A percentile compares a stretch with the other conserved stretches of the same genome.
These are phyloP conservation scores for Tympanoctomys barrerae DNA, from an alignment of 2,797 vertebrate genomes.

Conservation along the genomic window DNA sequence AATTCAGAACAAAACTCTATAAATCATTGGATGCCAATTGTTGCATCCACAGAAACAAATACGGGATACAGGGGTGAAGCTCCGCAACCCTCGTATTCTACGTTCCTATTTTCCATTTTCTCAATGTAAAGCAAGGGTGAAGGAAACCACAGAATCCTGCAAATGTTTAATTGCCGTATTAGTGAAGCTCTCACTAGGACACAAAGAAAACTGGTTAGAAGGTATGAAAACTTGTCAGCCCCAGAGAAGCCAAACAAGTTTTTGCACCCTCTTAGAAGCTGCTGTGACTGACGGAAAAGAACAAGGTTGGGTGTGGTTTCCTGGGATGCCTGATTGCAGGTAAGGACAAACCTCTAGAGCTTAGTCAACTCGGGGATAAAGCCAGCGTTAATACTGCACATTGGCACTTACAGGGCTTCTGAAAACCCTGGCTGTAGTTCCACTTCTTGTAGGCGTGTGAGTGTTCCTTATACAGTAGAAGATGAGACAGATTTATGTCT, in stretches of 20 bases:
- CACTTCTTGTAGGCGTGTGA: neutral
- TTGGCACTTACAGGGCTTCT: neutral
- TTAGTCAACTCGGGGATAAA: conserved; percentile 25
- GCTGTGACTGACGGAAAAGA: neutral
- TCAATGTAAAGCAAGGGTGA: neutral
- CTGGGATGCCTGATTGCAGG: neutral
- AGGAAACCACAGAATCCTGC: neutral
- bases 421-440: neutral
- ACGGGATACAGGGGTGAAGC: neutral
- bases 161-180: neutral
- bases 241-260: conserved; percentile 63
- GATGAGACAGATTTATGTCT: neutral
- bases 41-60: neutral
- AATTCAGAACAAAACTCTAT: neutral
- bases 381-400: neutral
- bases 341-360: neutral
- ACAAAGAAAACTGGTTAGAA: neutral
- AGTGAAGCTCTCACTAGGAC: neutral
- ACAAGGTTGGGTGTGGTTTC: conserved; percentile 71
- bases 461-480: neutral
- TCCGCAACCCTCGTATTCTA: neutral
- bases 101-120: neutral
- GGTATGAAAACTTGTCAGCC: neutral
- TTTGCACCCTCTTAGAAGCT: neutral
- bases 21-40: neutral